Percentiles rank a stretch among this genome's conserved stretches.
phyloP scores from a whole-genome alignment of 2,888 invertebrate genomes.

The Sipha maydis region DNA sequence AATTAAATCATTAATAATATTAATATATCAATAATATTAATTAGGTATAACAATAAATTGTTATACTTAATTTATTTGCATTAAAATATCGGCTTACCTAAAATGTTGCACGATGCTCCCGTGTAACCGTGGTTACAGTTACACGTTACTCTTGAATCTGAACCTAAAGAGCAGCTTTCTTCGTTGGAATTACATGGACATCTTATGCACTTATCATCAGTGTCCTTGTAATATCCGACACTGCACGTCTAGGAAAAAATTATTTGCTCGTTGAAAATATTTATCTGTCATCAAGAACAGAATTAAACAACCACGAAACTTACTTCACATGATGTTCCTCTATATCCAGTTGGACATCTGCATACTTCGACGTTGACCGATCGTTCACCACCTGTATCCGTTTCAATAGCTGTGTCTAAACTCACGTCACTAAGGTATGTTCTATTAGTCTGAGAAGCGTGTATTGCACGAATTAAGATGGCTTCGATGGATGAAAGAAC shows the following conservation, averaged over 20 bases:
- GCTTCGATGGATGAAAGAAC: conserved; percentile 85
- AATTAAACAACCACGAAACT: not conserved
- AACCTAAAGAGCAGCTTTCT: conserved; percentile 73
- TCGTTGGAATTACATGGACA: conserved; percentile 85
- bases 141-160: conserved; percentile 75
- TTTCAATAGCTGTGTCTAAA: conserved; percentile 83
- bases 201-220: conserved; percentile 72
- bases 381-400: conserved; percentile 71
- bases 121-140: conserved; percentile 77
- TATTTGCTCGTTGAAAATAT: not conserved
- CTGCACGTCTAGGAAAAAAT: conserved; percentile 70
- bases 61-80: not conserved
- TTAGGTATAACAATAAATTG: no score
- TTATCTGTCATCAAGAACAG: not conserved
- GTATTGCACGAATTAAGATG: conserved; percentile 85
- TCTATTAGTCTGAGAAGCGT: conserved; percentile 74
- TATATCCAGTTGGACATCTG: conserved; percentile 82
- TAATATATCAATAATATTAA: no score
- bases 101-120: conserved; percentile 76
- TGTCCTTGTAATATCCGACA: conserved; percentile 78
- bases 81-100: conserved; percentile 68
- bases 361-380: conserved; percentile 89
- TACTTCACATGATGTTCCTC: conserved; percentile 85
- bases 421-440: conserved; percentile 83
- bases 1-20: not conserved